Evolutionary conservation across 2,797 vertebrate genomes (phyloP), one percentile per base, ranked within the genome.

Genomic region (Galago senegalensis): DNA sequence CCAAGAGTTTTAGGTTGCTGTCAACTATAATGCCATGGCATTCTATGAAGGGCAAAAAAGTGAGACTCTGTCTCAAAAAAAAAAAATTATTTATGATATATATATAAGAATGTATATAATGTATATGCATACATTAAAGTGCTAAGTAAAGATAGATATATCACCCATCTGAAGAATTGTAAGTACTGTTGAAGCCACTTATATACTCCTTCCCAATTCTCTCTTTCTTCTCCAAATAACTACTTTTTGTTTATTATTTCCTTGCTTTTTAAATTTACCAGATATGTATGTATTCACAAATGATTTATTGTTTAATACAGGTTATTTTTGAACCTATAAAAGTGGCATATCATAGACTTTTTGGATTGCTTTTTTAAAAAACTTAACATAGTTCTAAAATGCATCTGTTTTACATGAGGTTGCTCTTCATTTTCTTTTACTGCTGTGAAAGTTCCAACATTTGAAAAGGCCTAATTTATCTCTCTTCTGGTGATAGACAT

Each of bases 391-490:
- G 93, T 95, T 93, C 72, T 58, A 70, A 37, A 94, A 56, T 88
- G 25, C 12, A 56, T 63, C 25, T 79, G 31, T 94, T 63, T 91
- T 89, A 75, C 49, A n/a, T 84, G 56, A 92, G 90, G 65, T 53
- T 88, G 16, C 91, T 61, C 20, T 60, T 94, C 49, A 82, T 91
- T 93, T 87, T 34, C 90, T 96, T 94, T 95, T 90, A 69, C 21
- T 88, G 40, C 67, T 87, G 23, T 67, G 1, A 73, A 86, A 75
- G 92, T 90, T 67, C 29, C 23, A 91, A 70, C 75, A 60, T 73
- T 95, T 94, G 65, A 94, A 93, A 97, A 93, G 83, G 40, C 46
- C 12, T 49, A 73, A 2, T 96, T 86, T 91, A 40, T 87, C 53
- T 89, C 70, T 85, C 37, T 95, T 63, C 86, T 49, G 65, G 37